phyloP scores from a whole-genome alignment of 2,797 vertebrate genomes.

The Megaceryle alcyon region DNA sequence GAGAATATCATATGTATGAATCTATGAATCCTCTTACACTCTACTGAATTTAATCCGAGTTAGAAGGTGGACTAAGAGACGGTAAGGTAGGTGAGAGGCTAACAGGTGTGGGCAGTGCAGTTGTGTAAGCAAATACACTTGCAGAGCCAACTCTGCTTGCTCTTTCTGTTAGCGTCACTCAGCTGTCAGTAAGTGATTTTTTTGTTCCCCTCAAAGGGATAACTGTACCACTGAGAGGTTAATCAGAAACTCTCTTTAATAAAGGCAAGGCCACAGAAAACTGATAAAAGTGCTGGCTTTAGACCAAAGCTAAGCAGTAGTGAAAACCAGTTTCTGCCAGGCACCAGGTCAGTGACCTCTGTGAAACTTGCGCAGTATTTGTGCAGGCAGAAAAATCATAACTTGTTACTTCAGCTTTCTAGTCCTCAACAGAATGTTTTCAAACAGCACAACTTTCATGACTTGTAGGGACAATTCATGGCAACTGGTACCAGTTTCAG shows the following conservation, averaged over 20 bases:
- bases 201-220: background rate
- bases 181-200: background rate
- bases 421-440: background rate
- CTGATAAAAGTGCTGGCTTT: conserved; percentile 16
- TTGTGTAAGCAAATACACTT: background rate
- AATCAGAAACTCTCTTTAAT: conserved; percentile 41
- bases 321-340: background rate
- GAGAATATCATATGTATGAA: background rate
- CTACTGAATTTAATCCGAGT: background rate
- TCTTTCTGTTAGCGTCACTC: background rate
- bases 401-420: background rate
- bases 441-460: background rate
- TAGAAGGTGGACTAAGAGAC: background rate
- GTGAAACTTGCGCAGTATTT: background rate
- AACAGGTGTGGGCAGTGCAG: background rate
- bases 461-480: background rate
- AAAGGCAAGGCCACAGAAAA: conserved; percentile 50
- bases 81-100: background rate
- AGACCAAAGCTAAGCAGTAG: background rate
- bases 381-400: background rate
- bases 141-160: background rate
- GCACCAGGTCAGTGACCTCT: background rate
- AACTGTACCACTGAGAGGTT: background rate
- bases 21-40: background rate
- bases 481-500: background rate